These are phyloP conservation scores for Neomicropteryx cornuta DNA, from an alignment of 1,140 invertebrate species.

Conservation along the genomic window DNA sequence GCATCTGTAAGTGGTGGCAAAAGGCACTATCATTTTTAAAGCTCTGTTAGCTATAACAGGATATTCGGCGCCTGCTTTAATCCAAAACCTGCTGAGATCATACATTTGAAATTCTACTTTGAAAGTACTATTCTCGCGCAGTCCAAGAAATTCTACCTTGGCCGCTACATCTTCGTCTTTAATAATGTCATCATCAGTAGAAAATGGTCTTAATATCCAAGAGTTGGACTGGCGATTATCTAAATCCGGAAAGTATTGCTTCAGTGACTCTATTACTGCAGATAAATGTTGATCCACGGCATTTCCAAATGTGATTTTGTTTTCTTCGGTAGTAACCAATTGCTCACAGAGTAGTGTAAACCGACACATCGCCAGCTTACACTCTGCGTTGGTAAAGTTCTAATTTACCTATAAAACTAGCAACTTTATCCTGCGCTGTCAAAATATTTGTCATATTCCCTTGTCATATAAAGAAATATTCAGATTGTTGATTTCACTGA, in stretches of 20 bases:
- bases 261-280: too few relatives aligned
- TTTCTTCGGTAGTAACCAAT: conserved; percentile 10
- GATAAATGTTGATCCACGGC: too few relatives aligned
- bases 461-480: conserved; percentile 12
- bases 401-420: conserved; percentile 13
- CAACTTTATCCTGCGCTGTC: too few relatives aligned
- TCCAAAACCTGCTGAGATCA: conserved; percentile 15
- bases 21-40: conserved; percentile 18
- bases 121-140: conserved; percentile 13
- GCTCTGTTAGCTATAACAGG: conserved; percentile 16
- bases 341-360: conserved; percentile 13
- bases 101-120: conserved; percentile 17
- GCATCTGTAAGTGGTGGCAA: conserved; percentile 18
- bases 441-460: too few relatives aligned
- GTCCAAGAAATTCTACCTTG: conserved; percentile 16
- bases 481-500: conserved; percentile 11
- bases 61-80: conserved; percentile 14
- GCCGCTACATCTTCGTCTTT: conserved; percentile 14
- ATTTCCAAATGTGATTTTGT: too few relatives aligned
- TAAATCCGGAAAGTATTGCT: conserved; percentile 15
- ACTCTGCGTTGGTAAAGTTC: conserved; percentile 14
- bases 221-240: conserved; percentile 14
- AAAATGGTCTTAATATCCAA: conserved; percentile 16
- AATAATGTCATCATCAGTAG: conserved; percentile 13
- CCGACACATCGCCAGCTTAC: conserved; percentile 11